Evolutionary conservation across 2,113 vertebrate genomes (phyloP).

Genomic region (Lepidothrix coronata): DNA sequence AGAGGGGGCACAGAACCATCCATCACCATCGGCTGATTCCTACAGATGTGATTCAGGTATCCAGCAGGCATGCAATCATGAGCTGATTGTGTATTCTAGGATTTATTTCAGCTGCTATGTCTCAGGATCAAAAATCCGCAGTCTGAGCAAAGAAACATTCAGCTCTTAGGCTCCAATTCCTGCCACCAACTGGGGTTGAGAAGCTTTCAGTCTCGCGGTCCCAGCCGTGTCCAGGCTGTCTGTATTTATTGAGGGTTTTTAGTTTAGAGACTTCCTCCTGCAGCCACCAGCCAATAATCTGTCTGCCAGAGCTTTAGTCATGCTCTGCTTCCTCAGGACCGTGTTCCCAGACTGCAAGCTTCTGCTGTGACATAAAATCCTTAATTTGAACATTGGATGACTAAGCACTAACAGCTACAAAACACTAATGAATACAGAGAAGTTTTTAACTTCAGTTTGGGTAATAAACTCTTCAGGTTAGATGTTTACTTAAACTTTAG

Average conservation of each 20-base stretch:
- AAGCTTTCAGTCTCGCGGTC: neutral
- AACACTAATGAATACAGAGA: neutral
- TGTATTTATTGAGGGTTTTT: neutral
- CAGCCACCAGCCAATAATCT: slow-evolving; percentile 15
- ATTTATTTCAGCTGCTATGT: neutral
- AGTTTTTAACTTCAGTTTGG: neutral
- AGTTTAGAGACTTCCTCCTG: slow-evolving; percentile 1
- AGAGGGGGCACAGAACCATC: neutral
- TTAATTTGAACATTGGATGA: slow-evolving; percentile 26
- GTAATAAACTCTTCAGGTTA: neutral
- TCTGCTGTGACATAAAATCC: slow-evolving; percentile 10
- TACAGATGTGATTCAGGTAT: neutral
- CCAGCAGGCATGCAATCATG: neutral
- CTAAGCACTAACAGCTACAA: slow-evolving; percentile 16
- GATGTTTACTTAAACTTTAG: neutral
- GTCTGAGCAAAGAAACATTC: neutral
- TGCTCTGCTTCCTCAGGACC: neutral
- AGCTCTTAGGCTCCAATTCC: neutral
- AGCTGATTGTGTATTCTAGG: neutral
- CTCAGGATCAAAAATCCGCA: neutral
- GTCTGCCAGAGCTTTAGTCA: neutral
- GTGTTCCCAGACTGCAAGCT: neutral
- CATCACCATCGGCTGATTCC: neutral
- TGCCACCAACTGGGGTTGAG: neutral
- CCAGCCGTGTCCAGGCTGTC: neutral